Evolutionary conservation across 1,140 invertebrate genomes (phyloP), one percentile per base, ranked within the genome.

Genomic region (Drosophila quadrilineata): DNA sequence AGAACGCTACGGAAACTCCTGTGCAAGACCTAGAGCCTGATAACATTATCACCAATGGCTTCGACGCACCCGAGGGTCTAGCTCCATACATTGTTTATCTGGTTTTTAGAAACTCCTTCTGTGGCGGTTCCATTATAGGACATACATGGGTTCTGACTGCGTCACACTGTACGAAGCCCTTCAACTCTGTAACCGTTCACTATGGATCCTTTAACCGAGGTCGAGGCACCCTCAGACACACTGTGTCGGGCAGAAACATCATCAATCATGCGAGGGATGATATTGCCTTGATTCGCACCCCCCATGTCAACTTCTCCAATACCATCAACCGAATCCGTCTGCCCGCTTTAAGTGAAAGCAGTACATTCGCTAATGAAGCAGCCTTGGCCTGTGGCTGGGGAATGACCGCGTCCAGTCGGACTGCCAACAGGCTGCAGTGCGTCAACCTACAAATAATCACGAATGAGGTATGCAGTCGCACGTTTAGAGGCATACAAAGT

Each of bases 1-100:
- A 33, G 29, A 16, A 12, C 38, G 10, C 17, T 12, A 35, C 35
- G 1, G 21, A 57, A 1, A 41, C 24, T 9, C 63, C 49, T 2
- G 28, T 58, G 28, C 19, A 12, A 8, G 8, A 29, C 35, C 16
- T 16, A 17, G 38, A 43, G 3, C 31, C 38, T 0, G 17, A 58
- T 0, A 22, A 41, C 4, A 63, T 76, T 6, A 79, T 88, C 4
- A 76, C 82, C 10, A 86, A 88, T 31, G 87, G 86, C 0, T 72
- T 75, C 28, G 19, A 38, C 3, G 87, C 87, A 6, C 22, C 52
- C 12, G 71, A 82, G 2, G 91, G 90, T 0, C 89, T 91, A 71
- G 90, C 91, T n/a, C 92, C 92, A 0, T 91, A 91, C 41, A 90
- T 91, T 62, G 91, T 90, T 1, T 87, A 87, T 1, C 71, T 92